Evolutionary conservation across 1,140 invertebrate species (phyloP).

Genomic region (Oedothorax gibbosus): DNA sequence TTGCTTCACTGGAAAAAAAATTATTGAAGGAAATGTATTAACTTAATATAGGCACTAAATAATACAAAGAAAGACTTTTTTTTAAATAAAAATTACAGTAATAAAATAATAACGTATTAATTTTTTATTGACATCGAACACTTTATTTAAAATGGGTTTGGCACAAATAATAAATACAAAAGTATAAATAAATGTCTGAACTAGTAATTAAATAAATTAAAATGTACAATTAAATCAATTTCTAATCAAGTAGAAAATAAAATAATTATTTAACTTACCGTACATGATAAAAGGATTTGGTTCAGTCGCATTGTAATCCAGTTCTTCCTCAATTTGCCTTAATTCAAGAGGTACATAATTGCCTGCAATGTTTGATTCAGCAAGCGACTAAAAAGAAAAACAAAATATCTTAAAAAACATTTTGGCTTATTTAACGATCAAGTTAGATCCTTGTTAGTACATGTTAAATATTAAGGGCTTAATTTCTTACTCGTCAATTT

Average conservation of each 20-base stretch:
- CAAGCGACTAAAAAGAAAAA: constrained; percentile 42
- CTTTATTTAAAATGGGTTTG: not conserved
- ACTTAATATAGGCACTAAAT: not conserved
- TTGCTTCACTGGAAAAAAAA: too few species aligned
- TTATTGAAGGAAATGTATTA: not conserved
- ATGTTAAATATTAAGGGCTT: too few species aligned
- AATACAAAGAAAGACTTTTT: not conserved
- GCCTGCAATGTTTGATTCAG: constrained; percentile 48
- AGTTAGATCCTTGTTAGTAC: too few species aligned
- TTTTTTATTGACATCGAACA: not conserved
- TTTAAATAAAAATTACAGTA: not conserved
- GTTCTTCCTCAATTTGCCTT: constrained; percentile 35
- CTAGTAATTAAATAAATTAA: not conserved
- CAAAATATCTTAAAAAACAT: not conserved
- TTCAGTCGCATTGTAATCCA: constrained; percentile 54
- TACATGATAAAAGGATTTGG: constrained; percentile 59
- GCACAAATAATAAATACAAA: not conserved
- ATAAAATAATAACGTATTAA: too few species aligned
- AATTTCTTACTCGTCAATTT: too few species aligned
- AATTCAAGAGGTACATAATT: constrained; percentile 46
- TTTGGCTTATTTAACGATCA: too few species aligned
- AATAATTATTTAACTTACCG: constrained; percentile 40
- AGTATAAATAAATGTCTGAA: not conserved
- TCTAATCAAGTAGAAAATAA: not conserved
- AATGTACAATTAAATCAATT: not conserved